Evolutionary conservation across 2,888 invertebrate genomes (phyloP), one percentile per base, ranked within the genome.

Genomic region (Temnothorax ravouxi): DNA sequence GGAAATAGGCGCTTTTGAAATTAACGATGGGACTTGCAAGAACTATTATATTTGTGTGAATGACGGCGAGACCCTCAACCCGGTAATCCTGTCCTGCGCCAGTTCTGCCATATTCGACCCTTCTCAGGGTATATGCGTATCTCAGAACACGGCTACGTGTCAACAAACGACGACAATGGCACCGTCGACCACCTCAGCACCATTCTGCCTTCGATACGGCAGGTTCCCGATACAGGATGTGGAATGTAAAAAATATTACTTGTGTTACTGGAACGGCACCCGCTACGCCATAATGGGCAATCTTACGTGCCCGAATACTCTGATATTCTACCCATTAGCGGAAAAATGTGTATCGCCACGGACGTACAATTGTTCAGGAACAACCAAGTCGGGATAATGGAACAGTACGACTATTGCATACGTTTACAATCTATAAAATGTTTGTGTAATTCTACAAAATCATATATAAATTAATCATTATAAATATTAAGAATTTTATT

Each of bases 211-310:
- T 15, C 18, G 21, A 13, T 61, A 66, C 21, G 89, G 89, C 15
- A 85, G 87, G 71, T 90, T 86, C 47, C 29, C 69, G 1, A 80
- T 84, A 3, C 9, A 13, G 3, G 89, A 88, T 11, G 9, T 67
- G 13, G 76, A 79, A 1, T 90, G 90, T 38, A 84, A 88, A 38
- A 59, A 13, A 4, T 90, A 90, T 74, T 88, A 88, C 44, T 64
- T 84, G 1, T 90, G 90, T 47, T 86, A 59, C 5, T 66, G 71
- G 59, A 9, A 69, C 18, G 76, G 81, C 8, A 9, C 0, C 9
- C 5, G 2, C 8, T 82, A 54, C 18, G 25, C 54, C 4, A 62
- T 44, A 34, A n/a, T 54, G 54, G 21, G 41, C 21, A 56, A 77
- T 13, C 72, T 86, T 0, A 9, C 25, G 21, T 88, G 88, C 15